A percentile compares a stretch with the other conserved stretches of the same genome.
These are phyloP conservation scores for Strix uralensis DNA, from an alignment of 2,113 vertebrate genomes.

Conservation along the genomic window DNA sequence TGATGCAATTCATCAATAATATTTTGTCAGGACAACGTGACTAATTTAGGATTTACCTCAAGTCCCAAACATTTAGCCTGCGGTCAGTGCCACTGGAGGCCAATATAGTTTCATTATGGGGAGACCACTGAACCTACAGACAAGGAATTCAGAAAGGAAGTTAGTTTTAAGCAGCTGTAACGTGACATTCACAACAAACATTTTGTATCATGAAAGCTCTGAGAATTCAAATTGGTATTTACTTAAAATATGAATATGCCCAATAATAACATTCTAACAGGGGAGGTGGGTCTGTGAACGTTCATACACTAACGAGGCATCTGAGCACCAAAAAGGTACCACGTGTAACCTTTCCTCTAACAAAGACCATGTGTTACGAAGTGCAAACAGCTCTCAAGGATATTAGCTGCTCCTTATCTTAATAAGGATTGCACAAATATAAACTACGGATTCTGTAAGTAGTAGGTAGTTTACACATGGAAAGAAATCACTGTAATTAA, in stretches of 20 bases:
- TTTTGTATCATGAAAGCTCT: background rate
- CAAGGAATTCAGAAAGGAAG: background rate
- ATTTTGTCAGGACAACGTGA: fast-evolving
- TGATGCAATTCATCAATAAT: fast-evolving
- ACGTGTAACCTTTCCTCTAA: background rate
- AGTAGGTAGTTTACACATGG: background rate
- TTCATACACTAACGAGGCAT: background rate
- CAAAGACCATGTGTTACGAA: fast-evolving
- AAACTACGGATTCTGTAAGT: background rate
- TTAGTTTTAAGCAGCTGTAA: background rate
- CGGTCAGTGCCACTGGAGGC: constrained; percentile 98
- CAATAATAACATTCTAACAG: no score
- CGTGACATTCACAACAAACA: background rate
- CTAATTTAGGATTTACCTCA: constrained; percentile 77
- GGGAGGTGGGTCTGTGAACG: background rate
- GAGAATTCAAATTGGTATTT: background rate
- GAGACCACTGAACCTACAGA: constrained; percentile 95
- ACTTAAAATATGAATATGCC: background rate
- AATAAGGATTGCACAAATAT: background rate
- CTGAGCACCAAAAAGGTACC: background rate
- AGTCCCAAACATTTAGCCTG: constrained; percentile 96
- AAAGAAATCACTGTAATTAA: background rate
- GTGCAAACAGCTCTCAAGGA: background rate
- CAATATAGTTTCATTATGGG: constrained; percentile 97
- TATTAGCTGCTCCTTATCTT: background rate